These are phyloP conservation scores for Eumaeus atala DNA, from an alignment of 1,140 invertebrate species.

Conservation along the genomic window DNA sequence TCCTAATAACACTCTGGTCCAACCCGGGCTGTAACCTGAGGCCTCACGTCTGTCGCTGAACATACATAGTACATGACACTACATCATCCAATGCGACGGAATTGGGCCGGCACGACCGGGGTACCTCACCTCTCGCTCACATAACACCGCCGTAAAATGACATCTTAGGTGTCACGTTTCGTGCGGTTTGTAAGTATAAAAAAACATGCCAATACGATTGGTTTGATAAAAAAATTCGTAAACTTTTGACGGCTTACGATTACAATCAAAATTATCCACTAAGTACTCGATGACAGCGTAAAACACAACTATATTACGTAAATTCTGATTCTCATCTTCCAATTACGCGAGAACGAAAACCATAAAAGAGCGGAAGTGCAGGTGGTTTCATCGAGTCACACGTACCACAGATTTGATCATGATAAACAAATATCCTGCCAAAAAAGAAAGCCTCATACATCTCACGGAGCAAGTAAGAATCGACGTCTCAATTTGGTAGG, in stretches of 20 bases:
- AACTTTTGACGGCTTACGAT: no score
- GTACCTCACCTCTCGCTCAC: no score
- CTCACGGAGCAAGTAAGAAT: background rate
- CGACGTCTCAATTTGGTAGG: slow-evolving; percentile 24
- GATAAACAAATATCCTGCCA: slow-evolving; percentile 28
- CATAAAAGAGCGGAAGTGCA: slow-evolving; percentile 45
- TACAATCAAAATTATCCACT: slow-evolving; percentile 16
- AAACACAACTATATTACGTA: background rate
- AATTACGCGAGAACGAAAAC: slow-evolving; percentile 31
- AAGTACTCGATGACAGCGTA: slow-evolving; percentile 14
- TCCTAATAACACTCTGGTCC: no score
- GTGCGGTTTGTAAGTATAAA: no score
- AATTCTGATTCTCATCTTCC: slow-evolving; percentile 38
- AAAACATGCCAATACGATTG: no score
- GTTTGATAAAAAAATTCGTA: no score
- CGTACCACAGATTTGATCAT: slow-evolving; percentile 36
- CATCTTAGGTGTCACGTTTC: no score
- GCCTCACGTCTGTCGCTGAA: no score
- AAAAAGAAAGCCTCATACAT: slow-evolving; percentile 27
- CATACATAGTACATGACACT: no score
- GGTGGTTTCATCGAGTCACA: slow-evolving; percentile 37
- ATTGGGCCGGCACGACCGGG: slow-evolving; percentile 18
- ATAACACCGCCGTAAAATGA: no score
- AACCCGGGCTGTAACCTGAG: no score
- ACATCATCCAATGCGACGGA: no score